Percentiles rank a stretch among this genome's conserved stretches.
Evolutionary conservation across 2,888 invertebrate species (phyloP).

Genomic region (Drosophila silvestris): DNA sequence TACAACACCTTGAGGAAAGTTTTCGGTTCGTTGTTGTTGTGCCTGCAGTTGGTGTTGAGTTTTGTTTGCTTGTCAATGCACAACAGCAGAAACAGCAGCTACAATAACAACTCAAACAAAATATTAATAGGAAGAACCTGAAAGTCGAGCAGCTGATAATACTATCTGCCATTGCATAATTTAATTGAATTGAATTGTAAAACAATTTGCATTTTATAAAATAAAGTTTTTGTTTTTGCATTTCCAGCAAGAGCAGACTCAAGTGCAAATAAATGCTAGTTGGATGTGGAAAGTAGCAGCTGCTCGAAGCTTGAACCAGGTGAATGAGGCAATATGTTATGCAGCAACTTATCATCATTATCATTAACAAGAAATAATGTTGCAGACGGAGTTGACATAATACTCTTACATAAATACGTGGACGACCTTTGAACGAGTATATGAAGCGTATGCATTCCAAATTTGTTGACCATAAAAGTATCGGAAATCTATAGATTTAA

Average conservation of each 20-base stretch:
- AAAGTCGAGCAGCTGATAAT: slow-evolving; percentile 53
- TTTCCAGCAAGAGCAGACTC: background rate
- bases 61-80: slow-evolving; percentile 54
- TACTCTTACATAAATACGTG: background rate
- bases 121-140: slow-evolving; percentile 22
- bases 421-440: background rate
- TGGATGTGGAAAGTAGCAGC: slow-evolving; percentile 1
- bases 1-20: slow-evolving; percentile 62
- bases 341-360: background rate
- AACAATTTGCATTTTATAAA: slow-evolving; percentile 72
- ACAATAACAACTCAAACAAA: slow-evolving; percentile 9
- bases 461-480: background rate
- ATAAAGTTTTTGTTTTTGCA: slow-evolving; percentile 56
- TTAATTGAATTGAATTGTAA: slow-evolving; percentile 70
- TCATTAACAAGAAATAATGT: background rate
- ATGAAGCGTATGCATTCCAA: background rate
- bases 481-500: background rate
- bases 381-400: no score
- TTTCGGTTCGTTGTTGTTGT: slow-evolving; percentile 32
- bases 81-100: slow-evolving; percentile 18
- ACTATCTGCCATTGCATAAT: slow-evolving; percentile 55
- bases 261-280: slow-evolving; percentile 10
- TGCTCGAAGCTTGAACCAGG: slow-evolving; percentile 2
- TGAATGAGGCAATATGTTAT: background rate
- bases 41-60: slow-evolving; percentile 43